Conservation (phyloP, 2,797 vertebrate genomes). For the Clarias fuscus region DNA sequence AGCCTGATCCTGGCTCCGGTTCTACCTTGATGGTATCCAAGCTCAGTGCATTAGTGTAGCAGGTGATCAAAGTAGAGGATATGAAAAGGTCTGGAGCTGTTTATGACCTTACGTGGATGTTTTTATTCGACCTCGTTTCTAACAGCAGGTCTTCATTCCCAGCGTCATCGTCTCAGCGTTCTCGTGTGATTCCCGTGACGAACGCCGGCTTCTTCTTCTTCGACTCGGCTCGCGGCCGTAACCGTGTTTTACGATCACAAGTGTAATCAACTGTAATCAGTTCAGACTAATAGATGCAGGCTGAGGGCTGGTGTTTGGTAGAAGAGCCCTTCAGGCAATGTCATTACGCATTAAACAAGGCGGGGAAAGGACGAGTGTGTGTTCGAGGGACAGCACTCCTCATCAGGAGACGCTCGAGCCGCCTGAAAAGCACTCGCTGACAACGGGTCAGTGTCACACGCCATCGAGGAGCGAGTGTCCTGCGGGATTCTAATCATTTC, state of each 20-base stretch:
- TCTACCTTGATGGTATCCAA: too few relatives aligned
- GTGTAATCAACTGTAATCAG: constrained; percentile 24
- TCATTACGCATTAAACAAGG: constrained; percentile 19
- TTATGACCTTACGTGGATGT: background rate
- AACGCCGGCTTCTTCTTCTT: background rate
- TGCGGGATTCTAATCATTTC: background rate
- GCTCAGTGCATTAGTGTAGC: too few relatives aligned
- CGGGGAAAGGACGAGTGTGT: background rate
- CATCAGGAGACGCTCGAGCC: constrained; percentile 13
- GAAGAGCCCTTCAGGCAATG: constrained; percentile 25
- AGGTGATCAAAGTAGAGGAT: too few relatives aligned
- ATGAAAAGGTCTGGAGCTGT: background rate
- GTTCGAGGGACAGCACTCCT: background rate
- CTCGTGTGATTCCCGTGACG: background rate
- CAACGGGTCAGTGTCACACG: background rate
- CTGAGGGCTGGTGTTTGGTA: background rate
- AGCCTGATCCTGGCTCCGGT: too few relatives aligned
- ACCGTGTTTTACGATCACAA: constrained; percentile 25
- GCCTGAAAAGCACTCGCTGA: background rate
- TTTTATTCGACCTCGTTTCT: background rate
- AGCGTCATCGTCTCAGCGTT: background rate
- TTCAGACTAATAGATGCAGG: constrained; percentile 9
- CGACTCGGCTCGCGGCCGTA: background rate
- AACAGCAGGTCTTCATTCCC: background rate
- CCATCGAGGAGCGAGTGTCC: background rate